Evolutionary conservation across 2,113 vertebrate genomes (phyloP).

Genomic region (Apteryx owenii): DNA sequence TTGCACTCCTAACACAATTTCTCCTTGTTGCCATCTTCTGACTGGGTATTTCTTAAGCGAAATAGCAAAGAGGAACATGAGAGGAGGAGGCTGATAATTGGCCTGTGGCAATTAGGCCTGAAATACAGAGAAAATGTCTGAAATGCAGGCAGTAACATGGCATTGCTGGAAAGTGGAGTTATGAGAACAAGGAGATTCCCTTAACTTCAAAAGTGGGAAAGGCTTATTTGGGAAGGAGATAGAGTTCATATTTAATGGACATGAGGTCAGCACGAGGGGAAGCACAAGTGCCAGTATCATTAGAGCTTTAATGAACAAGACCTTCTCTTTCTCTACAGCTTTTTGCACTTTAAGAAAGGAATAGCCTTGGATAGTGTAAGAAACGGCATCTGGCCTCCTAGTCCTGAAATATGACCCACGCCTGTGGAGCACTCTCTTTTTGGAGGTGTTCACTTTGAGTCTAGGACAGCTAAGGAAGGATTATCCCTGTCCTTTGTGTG

Average conservation of each 20-base stretch:
- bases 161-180: neutral
- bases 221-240: neutral
- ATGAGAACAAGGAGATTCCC: neutral
- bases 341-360: neutral
- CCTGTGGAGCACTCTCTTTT: neutral
- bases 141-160: neutral
- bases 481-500: accelerated
- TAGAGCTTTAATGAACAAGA: neutral
- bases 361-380: neutral
- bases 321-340: neutral
- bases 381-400: neutral
- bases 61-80: neutral
- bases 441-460: neutral
- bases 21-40: neutral
- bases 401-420: neutral
- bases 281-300: neutral
- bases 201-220: neutral
- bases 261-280: neutral
- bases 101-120: neutral
- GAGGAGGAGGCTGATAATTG: neutral
- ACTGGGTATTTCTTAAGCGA: neutral
- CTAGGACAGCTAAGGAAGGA: neutral
- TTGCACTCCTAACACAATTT: neutral
- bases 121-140: neutral
- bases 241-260: neutral